phyloP scores from a whole-genome alignment of 2,888 invertebrate genomes.

The Rhagium mordax region DNA sequence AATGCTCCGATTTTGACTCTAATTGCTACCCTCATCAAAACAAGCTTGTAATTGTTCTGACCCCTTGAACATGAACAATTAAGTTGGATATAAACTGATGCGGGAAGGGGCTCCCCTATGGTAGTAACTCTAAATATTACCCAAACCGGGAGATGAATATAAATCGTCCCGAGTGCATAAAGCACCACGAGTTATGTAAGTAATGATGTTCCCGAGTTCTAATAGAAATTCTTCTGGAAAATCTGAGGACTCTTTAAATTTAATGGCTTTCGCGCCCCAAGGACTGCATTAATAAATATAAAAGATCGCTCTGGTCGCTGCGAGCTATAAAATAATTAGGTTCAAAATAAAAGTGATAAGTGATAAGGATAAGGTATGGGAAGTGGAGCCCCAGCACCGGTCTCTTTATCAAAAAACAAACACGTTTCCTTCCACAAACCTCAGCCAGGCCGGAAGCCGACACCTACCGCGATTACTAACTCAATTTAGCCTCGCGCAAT shows the following conservation, averaged over 20 bases:
- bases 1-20: neutral
- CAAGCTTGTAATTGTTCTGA: neutral
- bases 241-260: neutral
- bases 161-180: neutral
- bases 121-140: neutral
- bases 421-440: slow-evolving; percentile 50
- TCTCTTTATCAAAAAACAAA: slow-evolving; percentile 49
- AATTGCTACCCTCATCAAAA: neutral
- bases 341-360: slow-evolving; percentile 7
- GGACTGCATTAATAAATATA: neutral
- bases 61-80: neutral
- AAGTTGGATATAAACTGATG: neutral
- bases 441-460: slow-evolving; percentile 32
- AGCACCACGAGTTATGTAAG: neutral
- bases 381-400: slow-evolving; percentile 28
- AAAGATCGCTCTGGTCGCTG: neutral
- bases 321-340: neutral
- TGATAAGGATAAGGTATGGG: slow-evolving; percentile 11
- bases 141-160: neutral
- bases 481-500: neutral
- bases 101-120: neutral
- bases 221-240: neutral
- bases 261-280: neutral
- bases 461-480: slow-evolving; percentile 20
- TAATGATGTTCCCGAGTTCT: neutral